Evolutionary conservation across 2,797 vertebrate species (phyloP), one percentile per base, ranked within the genome.

Genomic region (Odontamblyopus lacepedii): DNA sequence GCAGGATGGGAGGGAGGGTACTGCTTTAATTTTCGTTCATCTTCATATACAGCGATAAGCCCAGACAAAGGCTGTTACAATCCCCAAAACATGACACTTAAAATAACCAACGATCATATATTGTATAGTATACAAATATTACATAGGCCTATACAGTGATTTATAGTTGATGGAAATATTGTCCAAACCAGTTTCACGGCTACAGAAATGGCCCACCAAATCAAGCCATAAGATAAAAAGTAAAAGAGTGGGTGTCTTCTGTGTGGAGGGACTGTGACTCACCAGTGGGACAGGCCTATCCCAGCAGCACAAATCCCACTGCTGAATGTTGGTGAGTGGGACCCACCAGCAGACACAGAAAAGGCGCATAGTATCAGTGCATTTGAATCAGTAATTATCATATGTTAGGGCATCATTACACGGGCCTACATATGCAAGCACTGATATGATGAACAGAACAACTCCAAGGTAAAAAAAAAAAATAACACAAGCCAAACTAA

Each of bases 21-120:
- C 75, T 78, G 64, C 44, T 74, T 90, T 91, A 88, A 89, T 90
- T 92, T 13, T 71, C 80, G n/a, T 80, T 67, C 63, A 84, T 73
- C 70, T 64, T 72, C 71, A 56, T 72, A 77, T 72, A 83, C 77
- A 2, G 27, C 26, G 9, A 65, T 44, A 76, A 82, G 76, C 81
- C 79, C 86, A 7, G 65, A 82, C 63, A 86, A 80, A 88, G 81
- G 83, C 81, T 78, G 35, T 85, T 82, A 83, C 76, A 81, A 79
- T 87, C 77, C 72, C 76, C 84, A 51, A 84, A 69, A 82, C 67
- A 63, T 71, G 71, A 64, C 67, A 79, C 56, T 61, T 63, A 68
- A 89, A 88, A 92, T 81, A 91, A 80, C 88, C 67, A 48, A 59
- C 12, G 70, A 85, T 65, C 73, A 88, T 78, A 72, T 51, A 19